Evolutionary conservation across 2,113 vertebrate species (phyloP).

Genomic region (Phaethornis superciliosus): DNA sequence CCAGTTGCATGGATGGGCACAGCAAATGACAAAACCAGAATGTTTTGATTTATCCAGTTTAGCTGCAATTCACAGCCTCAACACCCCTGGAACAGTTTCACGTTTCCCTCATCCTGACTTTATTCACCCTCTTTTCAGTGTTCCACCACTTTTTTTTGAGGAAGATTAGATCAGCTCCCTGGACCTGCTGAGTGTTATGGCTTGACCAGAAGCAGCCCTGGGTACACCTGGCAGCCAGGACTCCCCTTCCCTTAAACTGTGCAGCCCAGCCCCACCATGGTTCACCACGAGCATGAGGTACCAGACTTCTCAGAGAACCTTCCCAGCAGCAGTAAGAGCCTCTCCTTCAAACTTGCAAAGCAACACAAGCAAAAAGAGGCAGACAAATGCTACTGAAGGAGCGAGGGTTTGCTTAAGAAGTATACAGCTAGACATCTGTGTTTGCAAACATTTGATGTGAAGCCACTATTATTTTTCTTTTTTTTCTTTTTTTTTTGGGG

Average conservation of each 20-base stretch:
- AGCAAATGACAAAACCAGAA: not conserved
- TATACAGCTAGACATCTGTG: not conserved
- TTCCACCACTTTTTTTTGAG: not conserved
- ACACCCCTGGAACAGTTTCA: not conserved
- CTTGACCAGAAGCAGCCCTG: accelerated
- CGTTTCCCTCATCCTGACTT: not conserved
- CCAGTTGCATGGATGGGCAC: not conserved
- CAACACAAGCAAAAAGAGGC: not conserved
- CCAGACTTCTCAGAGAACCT: not conserved
- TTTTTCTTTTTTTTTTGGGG: not conserved
- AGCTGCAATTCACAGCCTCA: not conserved
- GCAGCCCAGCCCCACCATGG: not conserved
- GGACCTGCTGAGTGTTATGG: not conserved
- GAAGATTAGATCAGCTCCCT: not conserved
- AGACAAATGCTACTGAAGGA: not conserved
- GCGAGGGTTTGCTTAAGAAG: not conserved
- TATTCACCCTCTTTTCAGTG: not conserved
- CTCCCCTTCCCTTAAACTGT: not conserved
- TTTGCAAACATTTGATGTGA: not conserved
- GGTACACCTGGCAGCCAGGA: not conserved
- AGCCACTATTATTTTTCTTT: not conserved
- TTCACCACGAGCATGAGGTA: not conserved
- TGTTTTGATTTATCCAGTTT: not conserved
- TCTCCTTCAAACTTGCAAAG: not conserved
- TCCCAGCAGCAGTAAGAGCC: accelerated